Evolutionary conservation across 2,888 invertebrate species (phyloP).

Genomic region (Myopa testacea): DNA sequence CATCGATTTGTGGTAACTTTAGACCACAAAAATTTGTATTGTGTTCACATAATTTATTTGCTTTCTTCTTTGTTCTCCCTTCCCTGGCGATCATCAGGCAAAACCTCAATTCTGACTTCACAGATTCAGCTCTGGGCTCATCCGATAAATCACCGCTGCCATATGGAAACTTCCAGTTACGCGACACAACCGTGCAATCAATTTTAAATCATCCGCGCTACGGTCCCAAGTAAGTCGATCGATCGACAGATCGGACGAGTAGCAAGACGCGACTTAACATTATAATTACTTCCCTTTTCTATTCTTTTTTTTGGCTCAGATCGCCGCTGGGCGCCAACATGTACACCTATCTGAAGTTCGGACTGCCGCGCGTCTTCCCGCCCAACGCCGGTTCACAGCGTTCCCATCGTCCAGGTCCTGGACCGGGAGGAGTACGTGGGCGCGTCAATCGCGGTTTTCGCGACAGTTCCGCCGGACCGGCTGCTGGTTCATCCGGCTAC

Average conservation of each 20-base stretch:
- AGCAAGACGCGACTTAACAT: conserved; percentile 9
- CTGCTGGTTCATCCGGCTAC: conserved; percentile 86
- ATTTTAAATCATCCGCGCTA: conserved; percentile 86
- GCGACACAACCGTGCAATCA: conserved; percentile 93
- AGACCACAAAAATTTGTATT: conserved; percentile 8
- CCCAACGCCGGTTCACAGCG: conserved; percentile 82
- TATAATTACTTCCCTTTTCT: neutral
- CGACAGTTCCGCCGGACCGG: conserved; percentile 70
- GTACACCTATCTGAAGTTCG: conserved; percentile 94
- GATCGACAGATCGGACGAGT: conserved; percentile 2
- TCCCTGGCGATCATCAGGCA: conserved; percentile 73
- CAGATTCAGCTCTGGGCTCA: conserved; percentile 92
- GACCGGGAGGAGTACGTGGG: conserved; percentile 69
- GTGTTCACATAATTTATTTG: conserved; percentile 31
- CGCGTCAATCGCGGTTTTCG: conserved; percentile 71
- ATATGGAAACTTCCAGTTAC: conserved; percentile 92
- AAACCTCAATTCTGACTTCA: conserved; percentile 95
- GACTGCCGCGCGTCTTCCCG: conserved; percentile 90
- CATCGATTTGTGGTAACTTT: too few species aligned
- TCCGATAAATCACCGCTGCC: conserved; percentile 93
- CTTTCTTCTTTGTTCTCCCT: conserved; percentile 26
- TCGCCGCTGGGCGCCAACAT: conserved; percentile 90
- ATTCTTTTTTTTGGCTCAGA: conserved; percentile 65
- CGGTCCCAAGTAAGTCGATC: conserved; percentile 82
- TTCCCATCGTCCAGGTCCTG: conserved; percentile 70